Evolutionary conservation across 2,113 vertebrate genomes (phyloP).

Genomic region (Semnornis frantzii): DNA sequence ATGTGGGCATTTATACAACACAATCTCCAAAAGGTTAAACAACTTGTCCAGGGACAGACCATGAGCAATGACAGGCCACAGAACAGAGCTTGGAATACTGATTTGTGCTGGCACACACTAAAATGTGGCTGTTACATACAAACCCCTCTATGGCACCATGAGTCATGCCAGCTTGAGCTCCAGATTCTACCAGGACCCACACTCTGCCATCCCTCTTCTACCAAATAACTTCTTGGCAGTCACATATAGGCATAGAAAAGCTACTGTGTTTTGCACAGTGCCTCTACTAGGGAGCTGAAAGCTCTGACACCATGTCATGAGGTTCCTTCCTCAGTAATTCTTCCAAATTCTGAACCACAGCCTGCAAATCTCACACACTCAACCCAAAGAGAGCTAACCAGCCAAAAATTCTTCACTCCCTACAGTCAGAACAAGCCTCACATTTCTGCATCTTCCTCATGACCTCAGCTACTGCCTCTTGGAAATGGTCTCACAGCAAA

Average conservation of each 20-base stretch:
- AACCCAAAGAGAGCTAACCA: not conserved
- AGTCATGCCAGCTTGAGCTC: not conserved
- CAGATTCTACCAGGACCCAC: not conserved
- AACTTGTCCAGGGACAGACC: not conserved
- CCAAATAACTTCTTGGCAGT: not conserved
- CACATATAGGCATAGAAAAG: not conserved
- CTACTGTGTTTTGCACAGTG: not conserved
- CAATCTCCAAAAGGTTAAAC: not conserved
- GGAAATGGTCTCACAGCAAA: not conserved
- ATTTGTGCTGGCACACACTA: not conserved
- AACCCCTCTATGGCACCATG: not conserved
- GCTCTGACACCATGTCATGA: not conserved
- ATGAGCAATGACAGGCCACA: not conserved
- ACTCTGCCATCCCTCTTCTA: not conserved
- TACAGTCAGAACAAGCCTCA: not conserved
- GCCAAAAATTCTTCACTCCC: not conserved
- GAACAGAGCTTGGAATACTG: not conserved
- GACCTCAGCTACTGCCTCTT: not conserved
- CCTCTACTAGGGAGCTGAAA: not conserved
- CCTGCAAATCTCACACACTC: rapidly evolving
- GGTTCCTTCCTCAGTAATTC: not conserved
- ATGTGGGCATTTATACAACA: not conserved
- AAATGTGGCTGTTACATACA: not conserved
- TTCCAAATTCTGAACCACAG: not conserved
- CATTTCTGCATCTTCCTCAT: not conserved